Evolutionary conservation across 2,888 invertebrate species (phyloP).

Genomic region (Nymphalis c-album): DNA sequence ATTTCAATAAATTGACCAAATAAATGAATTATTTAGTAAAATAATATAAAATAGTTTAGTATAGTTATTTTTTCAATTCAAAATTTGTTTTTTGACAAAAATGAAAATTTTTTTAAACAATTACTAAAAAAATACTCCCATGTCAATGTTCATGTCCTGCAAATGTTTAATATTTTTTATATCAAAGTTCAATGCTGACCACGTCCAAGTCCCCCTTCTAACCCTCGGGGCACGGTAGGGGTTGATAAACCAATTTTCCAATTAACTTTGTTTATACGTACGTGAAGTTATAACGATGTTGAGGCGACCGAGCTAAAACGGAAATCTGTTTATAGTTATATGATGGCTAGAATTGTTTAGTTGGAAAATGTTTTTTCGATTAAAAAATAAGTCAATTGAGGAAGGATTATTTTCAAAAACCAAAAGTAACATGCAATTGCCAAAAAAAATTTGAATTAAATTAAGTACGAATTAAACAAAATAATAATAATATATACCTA

Average conservation of each 20-base stretch:
- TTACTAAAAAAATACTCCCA: neutral
- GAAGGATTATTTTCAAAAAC: no score
- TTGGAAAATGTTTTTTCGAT: no score
- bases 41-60: no score
- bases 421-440: no score
- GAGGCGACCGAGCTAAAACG: neutral
- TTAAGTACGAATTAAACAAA: no score
- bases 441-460: no score
- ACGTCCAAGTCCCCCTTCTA: slow-evolving; percentile 17
- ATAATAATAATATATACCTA: no score
- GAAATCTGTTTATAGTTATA: neutral
- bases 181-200: slow-evolving; percentile 26
- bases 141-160: neutral
- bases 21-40: no score
- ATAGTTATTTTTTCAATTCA: no score
- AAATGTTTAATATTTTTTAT: slow-evolving; percentile 30
- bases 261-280: slow-evolving; percentile 20
- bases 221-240: slow-evolving; percentile 29
- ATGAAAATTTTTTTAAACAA: neutral
- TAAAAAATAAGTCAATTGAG: no score
- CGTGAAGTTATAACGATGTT: slow-evolving; percentile 11
- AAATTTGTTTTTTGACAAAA: no score
- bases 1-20: no score
- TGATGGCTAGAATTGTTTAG: neutral
- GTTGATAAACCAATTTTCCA: slow-evolving; percentile 34